Evolutionary conservation across 2,113 vertebrate genomes (phyloP), one percentile per base, ranked within the genome.

Genomic region (Pagrus major): DNA sequence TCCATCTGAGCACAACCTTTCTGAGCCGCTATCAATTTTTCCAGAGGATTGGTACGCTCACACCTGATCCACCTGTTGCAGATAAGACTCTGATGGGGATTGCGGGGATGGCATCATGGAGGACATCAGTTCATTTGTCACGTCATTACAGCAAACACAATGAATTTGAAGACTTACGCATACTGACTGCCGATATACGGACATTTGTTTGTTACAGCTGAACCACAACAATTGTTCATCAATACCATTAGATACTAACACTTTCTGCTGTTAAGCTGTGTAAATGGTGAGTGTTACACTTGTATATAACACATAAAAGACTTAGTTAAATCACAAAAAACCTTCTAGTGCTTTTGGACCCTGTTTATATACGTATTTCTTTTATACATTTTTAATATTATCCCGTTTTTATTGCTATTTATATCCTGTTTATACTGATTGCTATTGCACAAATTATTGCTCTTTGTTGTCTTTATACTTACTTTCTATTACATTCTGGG

Each of bases 51-150:
- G 71, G 79, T 67, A 33, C 51, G 29, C 67, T 79, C 74, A 70
- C 74, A 81, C 74, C 86, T 84, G 78, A 82, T 84, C 80, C 86
- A 91, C 85, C 76, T 88, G 86, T 88, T 85, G 83, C 73, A 71
- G 47, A 63, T 35, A 37, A 59, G 42, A 73, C 16, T 68, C 71
- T 83, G 87, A 76, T 65, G 14, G 79, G 47, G 55, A 84, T 69
- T 68, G 33, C 35, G 14, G 31, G 14, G 42, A 64, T 25, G 5
- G 33, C 23, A 76, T 86, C 66, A 68, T 76, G 59, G 46, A 82
- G 27, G 52, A 68, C 67, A 71, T 68, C 37, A 6, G 39, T 54
- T 80, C 23, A 74, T 79, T 77, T 83, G 54, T 71, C 42, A 55
- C 59, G 71, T 49, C 41, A 59, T 72, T 54, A 74, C 37, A 71